Percentiles rank a stretch among this genome's conserved stretches.
phyloP scores from a whole-genome alignment of 2,113 vertebrate species.

The Arothron firmamentum region DNA sequence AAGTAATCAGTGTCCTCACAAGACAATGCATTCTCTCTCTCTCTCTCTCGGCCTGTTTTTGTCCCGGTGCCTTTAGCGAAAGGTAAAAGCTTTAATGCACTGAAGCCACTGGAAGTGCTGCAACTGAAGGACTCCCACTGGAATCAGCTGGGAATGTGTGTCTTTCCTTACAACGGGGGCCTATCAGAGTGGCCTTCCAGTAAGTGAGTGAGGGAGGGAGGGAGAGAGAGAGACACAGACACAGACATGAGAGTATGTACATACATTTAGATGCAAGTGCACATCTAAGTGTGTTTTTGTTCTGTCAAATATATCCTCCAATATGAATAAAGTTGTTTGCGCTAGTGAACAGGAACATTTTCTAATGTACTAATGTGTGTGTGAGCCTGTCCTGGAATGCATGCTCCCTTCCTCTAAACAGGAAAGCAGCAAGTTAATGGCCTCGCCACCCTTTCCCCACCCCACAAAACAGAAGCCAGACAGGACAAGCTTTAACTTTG shows the following conservation, averaged over 20 bases:
- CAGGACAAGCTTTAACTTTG: constrained; percentile 20
- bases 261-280: constrained; percentile 52
- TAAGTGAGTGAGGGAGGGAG: constrained; percentile 38
- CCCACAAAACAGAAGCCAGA: constrained; percentile 23
- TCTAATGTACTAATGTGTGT: constrained; percentile 29
- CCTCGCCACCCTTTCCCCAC: constrained; percentile 59
- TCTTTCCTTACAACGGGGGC: constrained; percentile 63
- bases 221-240: constrained; percentile 24
- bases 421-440: constrained; percentile 66
- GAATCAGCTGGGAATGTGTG: constrained; percentile 67
- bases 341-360: constrained; percentile 38
- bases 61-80: constrained; percentile 72
- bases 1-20: constrained; percentile 75
- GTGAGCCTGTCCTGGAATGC: constrained; percentile 56
- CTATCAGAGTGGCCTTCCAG: constrained; percentile 70
- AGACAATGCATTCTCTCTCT: constrained; percentile 73
- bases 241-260: constrained; percentile 32
- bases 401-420: constrained; percentile 62
- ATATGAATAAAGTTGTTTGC: constrained; percentile 66
- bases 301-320: constrained; percentile 44
- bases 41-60: constrained; percentile 61
- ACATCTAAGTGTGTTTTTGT: constrained; percentile 22
- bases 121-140: constrained; percentile 69
- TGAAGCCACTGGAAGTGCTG: constrained; percentile 75
- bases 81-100: constrained; percentile 78